These are phyloP conservation scores for Thelaira solivaga DNA, from an alignment of 2,888 invertebrate genomes.

Conservation along the genomic window DNA sequence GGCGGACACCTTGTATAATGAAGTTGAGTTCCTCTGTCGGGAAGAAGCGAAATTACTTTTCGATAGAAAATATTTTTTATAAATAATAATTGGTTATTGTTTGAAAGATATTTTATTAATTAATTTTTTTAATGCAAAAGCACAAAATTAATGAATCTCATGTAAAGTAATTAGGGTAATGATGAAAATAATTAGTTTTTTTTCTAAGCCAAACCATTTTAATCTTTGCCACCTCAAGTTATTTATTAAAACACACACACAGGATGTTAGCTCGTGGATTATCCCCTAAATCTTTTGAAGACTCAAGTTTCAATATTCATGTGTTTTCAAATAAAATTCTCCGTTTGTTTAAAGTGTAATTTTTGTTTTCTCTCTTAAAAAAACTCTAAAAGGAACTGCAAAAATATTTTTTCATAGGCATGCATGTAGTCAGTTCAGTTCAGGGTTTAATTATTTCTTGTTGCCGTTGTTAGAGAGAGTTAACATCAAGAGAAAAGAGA, in stretches of 20 bases:
- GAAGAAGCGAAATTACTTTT: no score
- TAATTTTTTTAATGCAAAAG: no score
- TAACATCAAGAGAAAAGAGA: background rate
- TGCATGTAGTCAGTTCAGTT: background rate
- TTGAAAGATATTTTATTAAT: no score
- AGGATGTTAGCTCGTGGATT: background rate
- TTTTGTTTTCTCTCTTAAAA: background rate
- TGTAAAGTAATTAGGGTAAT: no score
- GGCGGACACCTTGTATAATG: no score
- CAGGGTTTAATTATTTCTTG: background rate
- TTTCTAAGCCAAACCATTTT: no score
- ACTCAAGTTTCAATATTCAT: constrained; percentile 1
- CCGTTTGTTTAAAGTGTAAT: constrained; percentile 20
- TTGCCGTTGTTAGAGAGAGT: background rate
- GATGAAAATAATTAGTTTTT: no score
- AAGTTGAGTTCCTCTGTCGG: no score
- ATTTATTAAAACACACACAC: constrained; percentile 6
- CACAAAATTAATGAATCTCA: no score
- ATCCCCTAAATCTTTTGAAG: constrained; percentile 32
- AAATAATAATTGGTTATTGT: no score
- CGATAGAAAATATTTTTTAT: no score
- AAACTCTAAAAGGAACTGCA: constrained; percentile 7
- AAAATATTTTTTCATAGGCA: background rate
- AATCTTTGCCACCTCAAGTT: background rate
- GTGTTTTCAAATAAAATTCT: constrained; percentile 7